Percentiles rank a stretch among this genome's conserved stretches.
Evolutionary conservation across 2,113 vertebrate genomes (phyloP).

Genomic region (Mionectes macconnelli): DNA sequence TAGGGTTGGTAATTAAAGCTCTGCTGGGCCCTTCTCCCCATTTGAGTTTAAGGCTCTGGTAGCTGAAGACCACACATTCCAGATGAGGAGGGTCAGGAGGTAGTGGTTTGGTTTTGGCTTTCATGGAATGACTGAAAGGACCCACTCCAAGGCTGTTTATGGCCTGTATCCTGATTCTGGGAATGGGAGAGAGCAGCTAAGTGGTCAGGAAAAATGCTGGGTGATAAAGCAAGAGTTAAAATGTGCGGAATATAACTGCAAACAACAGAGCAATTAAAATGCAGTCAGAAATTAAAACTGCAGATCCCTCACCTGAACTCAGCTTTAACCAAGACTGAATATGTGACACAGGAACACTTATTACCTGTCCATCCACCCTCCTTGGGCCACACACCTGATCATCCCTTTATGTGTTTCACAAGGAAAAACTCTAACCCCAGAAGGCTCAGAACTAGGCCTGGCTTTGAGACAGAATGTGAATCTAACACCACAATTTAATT

Average conservation of each 20-base stretch:
- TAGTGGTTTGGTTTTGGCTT: conserved; percentile 78
- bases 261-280: background rate
- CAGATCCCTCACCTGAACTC: background rate
- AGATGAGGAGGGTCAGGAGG: conserved; percentile 80
- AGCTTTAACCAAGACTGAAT: background rate
- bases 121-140: conserved; percentile 79
- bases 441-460: background rate
- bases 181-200: background rate
- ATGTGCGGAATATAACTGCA: background rate
- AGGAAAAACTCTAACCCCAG: background rate
- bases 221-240: background rate
- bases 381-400: background rate
- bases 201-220: background rate
- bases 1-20: conserved; percentile 71
- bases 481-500: accelerated
- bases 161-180: conserved; percentile 80
- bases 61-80: conserved; percentile 77
- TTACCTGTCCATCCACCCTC: background rate
- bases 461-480: background rate
- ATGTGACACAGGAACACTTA: accelerated
- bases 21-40: conserved; percentile 79
- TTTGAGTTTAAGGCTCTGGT: conserved; percentile 84
- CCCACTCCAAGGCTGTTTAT: conserved; percentile 78
- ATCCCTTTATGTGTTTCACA: background rate
- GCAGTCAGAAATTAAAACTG: background rate